Percentiles rank a stretch among this genome's conserved stretches.
phyloP scores from a whole-genome alignment of 2,888 invertebrate species.

The Tillus elongatus region DNA sequence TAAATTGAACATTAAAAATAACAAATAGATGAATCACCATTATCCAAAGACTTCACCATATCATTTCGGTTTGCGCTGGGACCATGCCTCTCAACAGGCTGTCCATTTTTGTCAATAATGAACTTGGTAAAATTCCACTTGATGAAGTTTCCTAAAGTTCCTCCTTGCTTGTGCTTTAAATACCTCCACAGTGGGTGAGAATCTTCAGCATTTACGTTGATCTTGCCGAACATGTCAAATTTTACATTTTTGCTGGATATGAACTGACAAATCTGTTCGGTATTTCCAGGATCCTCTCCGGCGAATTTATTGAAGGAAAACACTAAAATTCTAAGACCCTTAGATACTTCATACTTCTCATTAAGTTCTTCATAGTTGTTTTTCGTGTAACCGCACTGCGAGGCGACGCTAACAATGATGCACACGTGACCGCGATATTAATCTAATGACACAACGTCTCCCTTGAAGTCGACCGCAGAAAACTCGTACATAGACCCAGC shows the following conservation, averaged over 20 bases:
- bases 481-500: slow-evolving; percentile 66
- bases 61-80: slow-evolving; percentile 38
- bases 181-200: slow-evolving; percentile 58
- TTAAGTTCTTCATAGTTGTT: slow-evolving; percentile 74
- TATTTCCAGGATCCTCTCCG: slow-evolving; percentile 55
- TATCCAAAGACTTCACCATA: no score
- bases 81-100: slow-evolving; percentile 55
- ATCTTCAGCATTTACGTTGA: slow-evolving; percentile 56
- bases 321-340: slow-evolving; percentile 65
- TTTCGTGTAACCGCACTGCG: slow-evolving; percentile 72
- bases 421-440: slow-evolving; percentile 72
- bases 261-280: slow-evolving; percentile 56
- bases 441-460: slow-evolving; percentile 66
- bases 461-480: slow-evolving; percentile 68
- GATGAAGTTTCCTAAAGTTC: slow-evolving; percentile 52
- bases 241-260: slow-evolving; percentile 53
- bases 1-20: no score
- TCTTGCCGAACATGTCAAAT: slow-evolving; percentile 63
- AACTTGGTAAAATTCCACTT: slow-evolving; percentile 89
- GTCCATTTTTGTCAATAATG: slow-evolving; percentile 63
- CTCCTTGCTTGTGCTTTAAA: slow-evolving; percentile 48
- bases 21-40: no score
- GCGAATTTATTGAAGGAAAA: slow-evolving; percentile 83
- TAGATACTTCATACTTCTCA: slow-evolving; percentile 61
- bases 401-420: slow-evolving; percentile 79